Conservation (phyloP, 2,888 invertebrate species). For the Leptogaster cylindrica region DNA sequence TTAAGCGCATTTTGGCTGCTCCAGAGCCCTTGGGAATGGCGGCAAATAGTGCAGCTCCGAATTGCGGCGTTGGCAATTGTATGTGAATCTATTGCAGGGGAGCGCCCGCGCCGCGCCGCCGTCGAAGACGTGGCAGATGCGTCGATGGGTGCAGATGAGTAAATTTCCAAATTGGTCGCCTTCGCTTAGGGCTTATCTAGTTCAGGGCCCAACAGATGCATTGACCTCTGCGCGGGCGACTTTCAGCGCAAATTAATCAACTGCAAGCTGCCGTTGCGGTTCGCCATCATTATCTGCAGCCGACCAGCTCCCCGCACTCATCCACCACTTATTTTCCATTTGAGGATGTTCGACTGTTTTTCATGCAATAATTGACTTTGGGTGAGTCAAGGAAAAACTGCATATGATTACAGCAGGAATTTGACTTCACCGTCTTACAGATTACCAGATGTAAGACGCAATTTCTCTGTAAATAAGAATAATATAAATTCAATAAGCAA, state of each 20-base stretch:
- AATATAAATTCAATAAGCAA: too few species aligned
- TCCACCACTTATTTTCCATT: too few species aligned
- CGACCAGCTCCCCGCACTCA: background rate
- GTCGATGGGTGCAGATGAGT: slow-evolving; percentile 12
- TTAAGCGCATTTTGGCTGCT: slow-evolving; percentile 25
- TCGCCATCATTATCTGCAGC: slow-evolving; percentile 21
- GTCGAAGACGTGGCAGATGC: background rate
- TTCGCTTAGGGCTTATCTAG: slow-evolving; percentile 20
- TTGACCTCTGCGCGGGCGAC: slow-evolving; percentile 16
- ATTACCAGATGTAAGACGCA: too few species aligned
- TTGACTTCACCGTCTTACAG: too few species aligned
- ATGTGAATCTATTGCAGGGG: slow-evolving; percentile 6
- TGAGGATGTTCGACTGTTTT: too few species aligned
- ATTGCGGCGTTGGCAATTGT: slow-evolving; percentile 10
- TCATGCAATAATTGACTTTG: too few species aligned
- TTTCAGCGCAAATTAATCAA: slow-evolving; percentile 26
- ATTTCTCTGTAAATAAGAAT: too few species aligned
- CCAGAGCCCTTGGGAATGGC: too few species aligned
- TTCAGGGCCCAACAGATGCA: slow-evolving; percentile 24
- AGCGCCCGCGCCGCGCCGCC: background rate
- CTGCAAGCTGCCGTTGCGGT: background rate
- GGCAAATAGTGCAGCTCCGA: background rate
- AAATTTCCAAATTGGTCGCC: slow-evolving; percentile 8
- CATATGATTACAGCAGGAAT: too few species aligned
- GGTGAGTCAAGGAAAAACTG: too few species aligned